Evolutionary conservation across 2,113 vertebrate genomes (phyloP), one percentile per base, ranked within the genome.

Genomic region (Chlamydotis undulata): DNA sequence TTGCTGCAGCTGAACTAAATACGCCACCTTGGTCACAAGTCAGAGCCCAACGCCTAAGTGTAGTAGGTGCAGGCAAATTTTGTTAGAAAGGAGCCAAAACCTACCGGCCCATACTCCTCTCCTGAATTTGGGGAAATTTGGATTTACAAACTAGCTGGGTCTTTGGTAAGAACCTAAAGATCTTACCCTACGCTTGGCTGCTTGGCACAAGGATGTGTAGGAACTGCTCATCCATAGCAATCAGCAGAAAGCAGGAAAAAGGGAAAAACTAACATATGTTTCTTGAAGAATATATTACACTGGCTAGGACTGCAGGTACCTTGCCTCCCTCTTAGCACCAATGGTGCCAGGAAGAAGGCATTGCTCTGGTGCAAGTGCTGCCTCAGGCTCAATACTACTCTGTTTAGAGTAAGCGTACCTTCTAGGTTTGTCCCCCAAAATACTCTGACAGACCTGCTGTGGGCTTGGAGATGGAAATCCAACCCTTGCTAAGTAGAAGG

Each of bases 41-140:
- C 2, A 0, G 33, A 83, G 71, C 53, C 56, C 68, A 37, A 3
- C 0, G 1, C 35, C 47, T 35, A 33, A 56, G 16, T 79, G 71
- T 65, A 83, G 83, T 2, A 50, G 73, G 45, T 5, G 4, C 41
- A 39, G 55, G 25, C 3, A 74, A 90, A 60, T 14, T 31, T 21
- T 14, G 22, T 35, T 15, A 70, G 60, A 47, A 31, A 49, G 39
- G 43, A 79, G 41, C 4, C 43, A 78, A 77, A 86, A 21, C 7
- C 2, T 4, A 9, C 21, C 3, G 1, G 55, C 53, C 64, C 0
- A 2, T 7, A 9, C 6, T 12, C 17, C 13, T 12, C 19, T 52
- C 10, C 2, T 33, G 28, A 61, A 63, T 47, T 0, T 33, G 43
- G 22, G 47, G 69, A 28, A 28, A 63, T 19, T 22, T 19, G 49